Percentiles rank a stretch among this genome's conserved stretches.
Evolutionary conservation across 1,140 invertebrate species (phyloP).

Genomic region (Pachyrhynchus sulphureomaculatus): DNA sequence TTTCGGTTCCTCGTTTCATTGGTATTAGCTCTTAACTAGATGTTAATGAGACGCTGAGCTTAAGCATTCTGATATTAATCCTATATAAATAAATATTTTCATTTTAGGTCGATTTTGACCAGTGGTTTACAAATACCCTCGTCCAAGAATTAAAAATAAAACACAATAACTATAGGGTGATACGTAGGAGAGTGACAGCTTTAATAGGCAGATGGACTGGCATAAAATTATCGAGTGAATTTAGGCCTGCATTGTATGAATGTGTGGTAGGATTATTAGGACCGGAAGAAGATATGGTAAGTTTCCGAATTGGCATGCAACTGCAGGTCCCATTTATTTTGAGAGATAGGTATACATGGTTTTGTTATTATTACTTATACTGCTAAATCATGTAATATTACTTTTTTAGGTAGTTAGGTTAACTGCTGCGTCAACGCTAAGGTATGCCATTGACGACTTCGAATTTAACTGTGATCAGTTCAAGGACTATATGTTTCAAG

Average conservation of each 20-base stretch:
- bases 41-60: too few species aligned
- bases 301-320: background rate
- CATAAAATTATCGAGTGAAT: slow-evolving; percentile 78
- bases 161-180: slow-evolving; percentile 83
- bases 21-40: too few species aligned
- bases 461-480: slow-evolving; percentile 87
- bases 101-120: slow-evolving; percentile 81
- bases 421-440: slow-evolving; percentile 72
- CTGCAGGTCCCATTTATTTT: too few species aligned
- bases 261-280: slow-evolving; percentile 72
- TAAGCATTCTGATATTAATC: too few species aligned
- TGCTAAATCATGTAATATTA: background rate
- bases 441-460: slow-evolving; percentile 86
- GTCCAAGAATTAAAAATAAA: slow-evolving; percentile 79
- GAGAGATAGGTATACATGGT: background rate
- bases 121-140: slow-evolving; percentile 86
- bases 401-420: slow-evolving; percentile 68
- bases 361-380: background rate
- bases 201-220: slow-evolving; percentile 81
- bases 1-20: too few species aligned
- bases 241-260: slow-evolving; percentile 80
- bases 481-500: slow-evolving; percentile 73
- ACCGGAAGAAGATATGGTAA: slow-evolving; percentile 68
- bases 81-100: background rate
- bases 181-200: slow-evolving; percentile 85